Conservation (phyloP, 2,113 vertebrate genomes). For the Redunca redunca region DNA sequence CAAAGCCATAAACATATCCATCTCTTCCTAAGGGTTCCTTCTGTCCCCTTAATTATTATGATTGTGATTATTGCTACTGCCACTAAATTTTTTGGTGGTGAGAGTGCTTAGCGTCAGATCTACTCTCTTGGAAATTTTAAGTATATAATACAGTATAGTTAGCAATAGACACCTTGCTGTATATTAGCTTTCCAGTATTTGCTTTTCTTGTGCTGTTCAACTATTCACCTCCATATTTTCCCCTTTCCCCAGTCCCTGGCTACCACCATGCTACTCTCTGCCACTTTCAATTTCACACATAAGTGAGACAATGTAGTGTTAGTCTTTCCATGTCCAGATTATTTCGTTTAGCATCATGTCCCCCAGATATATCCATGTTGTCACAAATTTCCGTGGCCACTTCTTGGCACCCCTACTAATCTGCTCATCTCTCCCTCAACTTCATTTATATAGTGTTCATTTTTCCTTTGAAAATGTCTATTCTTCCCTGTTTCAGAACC, state of each 20-base stretch:
- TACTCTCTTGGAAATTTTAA: not conserved
- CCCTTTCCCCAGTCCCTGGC: not conserved
- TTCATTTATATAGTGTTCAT: not conserved
- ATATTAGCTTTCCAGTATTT: not conserved
- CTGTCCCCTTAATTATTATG: not conserved
- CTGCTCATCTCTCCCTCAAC: not conserved
- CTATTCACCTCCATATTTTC: not conserved
- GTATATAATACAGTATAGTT: not conserved
- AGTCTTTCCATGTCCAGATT: not conserved
- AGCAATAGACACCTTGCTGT: not conserved
- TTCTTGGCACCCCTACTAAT: not conserved
- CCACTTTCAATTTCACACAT: not conserved
- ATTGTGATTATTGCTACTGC: not conserved
- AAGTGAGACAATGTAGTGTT: not conserved
- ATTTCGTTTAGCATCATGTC: not conserved
- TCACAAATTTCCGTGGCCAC: too few relatives aligned
- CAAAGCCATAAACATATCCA: not conserved
- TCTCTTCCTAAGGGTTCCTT: not conserved
- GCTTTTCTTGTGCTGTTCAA: not conserved
- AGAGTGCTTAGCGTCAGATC: too few relatives aligned
- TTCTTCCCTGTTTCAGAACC: rapidly evolving
- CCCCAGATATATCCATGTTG: not conserved
- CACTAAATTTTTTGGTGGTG: not conserved
- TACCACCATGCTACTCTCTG: not conserved
- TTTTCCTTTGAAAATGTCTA: not conserved